phyloP scores from a whole-genome alignment of 1,140 invertebrate genomes.

The Uloborus diversus region DNA sequence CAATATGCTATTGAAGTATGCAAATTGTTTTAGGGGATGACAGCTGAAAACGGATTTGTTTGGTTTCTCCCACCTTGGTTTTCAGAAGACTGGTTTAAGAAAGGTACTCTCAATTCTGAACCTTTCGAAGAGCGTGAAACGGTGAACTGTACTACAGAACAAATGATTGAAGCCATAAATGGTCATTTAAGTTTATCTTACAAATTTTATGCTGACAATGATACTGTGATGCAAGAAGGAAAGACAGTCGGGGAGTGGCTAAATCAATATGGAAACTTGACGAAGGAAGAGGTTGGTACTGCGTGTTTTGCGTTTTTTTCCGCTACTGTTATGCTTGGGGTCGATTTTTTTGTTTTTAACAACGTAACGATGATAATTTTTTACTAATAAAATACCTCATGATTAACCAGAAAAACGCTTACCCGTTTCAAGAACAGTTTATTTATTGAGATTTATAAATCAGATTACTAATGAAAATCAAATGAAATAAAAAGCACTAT shows the following conservation, averaged over 20 bases:
- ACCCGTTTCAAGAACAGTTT: too few species aligned
- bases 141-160: conserved; percentile 72
- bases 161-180: conserved; percentile 77
- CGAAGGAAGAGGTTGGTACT: conserved; percentile 40
- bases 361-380: too few species aligned
- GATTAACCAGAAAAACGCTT: too few species aligned
- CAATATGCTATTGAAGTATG: neutral
- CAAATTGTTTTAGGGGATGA: conserved; percentile 68
- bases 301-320: too few species aligned
- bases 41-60: conserved; percentile 75
- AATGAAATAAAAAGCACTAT: too few species aligned
- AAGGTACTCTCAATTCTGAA: conserved; percentile 68
- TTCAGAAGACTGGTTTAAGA: conserved; percentile 74
- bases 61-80: conserved; percentile 86
- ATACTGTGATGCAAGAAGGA: conserved; percentile 73
- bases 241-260: conserved; percentile 65
- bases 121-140: conserved; percentile 63
- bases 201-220: conserved; percentile 73
- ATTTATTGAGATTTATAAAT: too few species aligned
- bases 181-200: conserved; percentile 79
- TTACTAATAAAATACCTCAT: too few species aligned
- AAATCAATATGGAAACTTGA: conserved; percentile 7
- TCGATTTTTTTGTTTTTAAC: too few species aligned
- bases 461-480: too few species aligned
- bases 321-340: too few species aligned